Percentiles rank a stretch among this genome's conserved stretches.
phyloP scores from a whole-genome alignment of 1,140 invertebrate genomes.

The Drosophila oshimai region DNA sequence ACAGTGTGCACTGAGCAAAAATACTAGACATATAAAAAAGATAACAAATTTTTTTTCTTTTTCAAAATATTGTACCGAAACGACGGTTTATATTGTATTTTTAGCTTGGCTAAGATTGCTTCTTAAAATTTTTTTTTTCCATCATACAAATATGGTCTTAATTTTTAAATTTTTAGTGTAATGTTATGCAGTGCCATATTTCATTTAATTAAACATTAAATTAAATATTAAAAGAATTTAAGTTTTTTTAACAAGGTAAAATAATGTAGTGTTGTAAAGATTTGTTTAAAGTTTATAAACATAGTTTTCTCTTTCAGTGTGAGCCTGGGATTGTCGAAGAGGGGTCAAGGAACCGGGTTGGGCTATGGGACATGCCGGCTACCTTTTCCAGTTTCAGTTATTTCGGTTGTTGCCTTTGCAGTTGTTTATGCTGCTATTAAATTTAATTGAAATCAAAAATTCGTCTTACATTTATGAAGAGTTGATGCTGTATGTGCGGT shows the following conservation, averaged over 20 bases:
- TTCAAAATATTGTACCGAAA: too few relatives aligned
- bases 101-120: too few relatives aligned
- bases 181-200: too few relatives aligned
- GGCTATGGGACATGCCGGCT: conserved; percentile 25
- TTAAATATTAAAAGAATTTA: too few relatives aligned
- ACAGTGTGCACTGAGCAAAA: conserved; percentile 3
- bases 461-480: conserved; percentile 51
- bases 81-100: too few relatives aligned
- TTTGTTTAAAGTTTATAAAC: neutral
- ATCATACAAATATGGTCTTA: too few relatives aligned
- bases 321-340: neutral
- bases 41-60: too few relatives aligned
- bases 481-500: conserved; percentile 13
- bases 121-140: too few relatives aligned
- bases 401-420: conserved; percentile 24
- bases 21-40: neutral
- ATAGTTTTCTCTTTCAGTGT: neutral
- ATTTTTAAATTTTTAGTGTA: too few relatives aligned
- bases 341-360: conserved; percentile 69
- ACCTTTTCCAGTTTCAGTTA: conserved; percentile 24
- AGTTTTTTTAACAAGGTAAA: too few relatives aligned
- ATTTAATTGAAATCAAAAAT: conserved; percentile 80
- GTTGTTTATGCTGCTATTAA: conserved; percentile 76
- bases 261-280: neutral
- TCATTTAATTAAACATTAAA: too few relatives aligned